Evolutionary conservation across 1,140 invertebrate genomes (phyloP), one percentile per base, ranked within the genome.

Genomic region (Chironomus tepperi): DNA sequence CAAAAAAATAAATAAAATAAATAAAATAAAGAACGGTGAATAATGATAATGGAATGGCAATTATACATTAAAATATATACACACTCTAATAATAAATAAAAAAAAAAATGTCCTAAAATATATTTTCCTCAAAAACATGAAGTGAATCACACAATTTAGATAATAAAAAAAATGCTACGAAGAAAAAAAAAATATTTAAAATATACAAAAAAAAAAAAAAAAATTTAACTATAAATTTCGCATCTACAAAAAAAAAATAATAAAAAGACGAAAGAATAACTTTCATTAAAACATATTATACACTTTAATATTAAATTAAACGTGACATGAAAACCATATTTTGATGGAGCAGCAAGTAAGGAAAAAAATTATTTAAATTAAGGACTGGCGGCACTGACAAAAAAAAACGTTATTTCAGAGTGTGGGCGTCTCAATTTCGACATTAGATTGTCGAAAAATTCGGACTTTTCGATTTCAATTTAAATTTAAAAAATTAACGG

Each of bases 81-180:
- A 57, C 47, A 57, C n/a, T 57, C n/a, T 57, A 57, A 57, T 57
- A 57, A 57, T 57, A n/a, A n/a, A 57, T 57, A 57, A 57, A n/a
- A n/a, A 8, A 12, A 57, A 57, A 57, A 57, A 57, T 57, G 47
- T 57, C 47, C 47, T 57, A 57, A 57, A 57, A 57, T 57, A 57
- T 57, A 57, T 57, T 57, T 57, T 57, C 47, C 47, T 57, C 47
- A 57, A 57, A 57, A 57, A 57, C 43, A 43, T 43, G 10, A 9
- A 47, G 9, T 10, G 43, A 47, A 9, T n/a, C 47, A 57, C 47
- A 57, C 47, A 57, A 57, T 5, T 57, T 57, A 57, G 47, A 57
- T 57, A 57, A 57, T 57, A 57, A 57, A 34, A 34, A 34, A 34
- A 34, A 57, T 57, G 47, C 47, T 57, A 57, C 12, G 10, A 57